Conservation (phyloP, 1,140 invertebrate genomes). For the Danaus melanippus region DNA sequence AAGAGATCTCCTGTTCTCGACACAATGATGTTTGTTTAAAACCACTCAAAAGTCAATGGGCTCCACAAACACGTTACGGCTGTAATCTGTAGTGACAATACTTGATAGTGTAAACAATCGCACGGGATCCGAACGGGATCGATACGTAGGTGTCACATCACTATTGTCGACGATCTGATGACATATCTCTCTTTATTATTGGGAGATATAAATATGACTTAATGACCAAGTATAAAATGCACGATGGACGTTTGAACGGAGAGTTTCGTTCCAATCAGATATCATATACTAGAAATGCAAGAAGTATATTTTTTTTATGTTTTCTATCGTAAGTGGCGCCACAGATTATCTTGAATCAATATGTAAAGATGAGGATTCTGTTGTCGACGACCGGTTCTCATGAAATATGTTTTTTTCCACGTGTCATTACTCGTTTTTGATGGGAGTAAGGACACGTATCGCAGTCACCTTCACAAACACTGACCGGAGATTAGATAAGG, state of each 20-base stretch:
- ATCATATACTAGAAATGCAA: not conserved
- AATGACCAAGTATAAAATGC: too few species aligned
- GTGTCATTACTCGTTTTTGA: conserved; percentile 1
- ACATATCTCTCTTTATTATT: too few species aligned
- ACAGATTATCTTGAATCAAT: conserved; percentile 23
- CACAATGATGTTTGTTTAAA: conserved; percentile 60
- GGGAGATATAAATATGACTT: too few species aligned
- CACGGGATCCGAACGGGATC: conserved; percentile 15
- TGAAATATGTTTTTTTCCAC: conserved; percentile 5
- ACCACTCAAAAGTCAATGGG: conserved; percentile 57
- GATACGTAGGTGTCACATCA: conserved; percentile 22
- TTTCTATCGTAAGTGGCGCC: conserved; percentile 16
- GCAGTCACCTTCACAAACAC: conserved; percentile 47
- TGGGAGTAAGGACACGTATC: conserved; percentile 30
- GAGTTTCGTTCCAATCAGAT: too few species aligned
- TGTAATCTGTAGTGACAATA: conserved; percentile 57
- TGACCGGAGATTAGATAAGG: conserved; percentile 66
- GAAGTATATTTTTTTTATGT: not conserved
- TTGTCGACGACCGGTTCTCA: not conserved
- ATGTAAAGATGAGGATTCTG: conserved; percentile 13
- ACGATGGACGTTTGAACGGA: too few species aligned
- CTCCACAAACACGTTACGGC: conserved; percentile 41
- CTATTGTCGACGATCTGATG: conserved; percentile 8
- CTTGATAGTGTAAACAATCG: conserved; percentile 37
- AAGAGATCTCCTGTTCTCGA: conserved; percentile 49